Evolutionary conservation across 2,113 vertebrate species (phyloP).

Genomic region (Antechinus stuartii): DNA sequence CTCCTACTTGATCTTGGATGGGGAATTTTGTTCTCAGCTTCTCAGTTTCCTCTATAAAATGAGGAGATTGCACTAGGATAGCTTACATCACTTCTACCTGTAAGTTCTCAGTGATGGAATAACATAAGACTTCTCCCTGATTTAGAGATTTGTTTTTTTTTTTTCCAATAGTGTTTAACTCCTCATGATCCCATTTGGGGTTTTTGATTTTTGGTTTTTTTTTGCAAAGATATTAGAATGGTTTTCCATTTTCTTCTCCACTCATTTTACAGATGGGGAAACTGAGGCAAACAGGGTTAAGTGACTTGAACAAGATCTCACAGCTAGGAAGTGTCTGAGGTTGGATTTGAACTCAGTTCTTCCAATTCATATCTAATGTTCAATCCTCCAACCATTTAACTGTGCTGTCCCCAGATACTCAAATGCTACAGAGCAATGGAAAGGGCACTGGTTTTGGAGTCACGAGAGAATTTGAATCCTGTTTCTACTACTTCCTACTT

Average conservation of each 20-base stretch:
- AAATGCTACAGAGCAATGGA: not conserved
- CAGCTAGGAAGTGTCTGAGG: no score
- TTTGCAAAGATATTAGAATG: not conserved
- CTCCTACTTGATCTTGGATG: not conserved
- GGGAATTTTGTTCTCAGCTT: not conserved
- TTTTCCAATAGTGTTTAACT: no score
- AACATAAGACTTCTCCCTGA: not conserved
- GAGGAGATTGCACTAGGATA: not conserved
- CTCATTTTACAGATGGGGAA: not conserved
- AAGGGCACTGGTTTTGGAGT: not conserved
- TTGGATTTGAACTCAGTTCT: no score
- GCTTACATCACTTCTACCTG: not conserved
- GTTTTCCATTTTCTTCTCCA: not conserved
- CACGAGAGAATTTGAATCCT: not conserved
- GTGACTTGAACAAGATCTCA: no score
- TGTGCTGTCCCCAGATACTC: not conserved
- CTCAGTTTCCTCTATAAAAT: not conserved
- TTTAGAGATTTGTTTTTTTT: not conserved
- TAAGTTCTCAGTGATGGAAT: not conserved
- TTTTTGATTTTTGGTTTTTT: not conserved
- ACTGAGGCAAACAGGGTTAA: no score
- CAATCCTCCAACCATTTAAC: no score
- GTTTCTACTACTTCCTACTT: not conserved
- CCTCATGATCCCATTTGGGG: no score
- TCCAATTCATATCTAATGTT: no score